Evolutionary conservation across 2,797 vertebrate species (phyloP), one percentile per base, ranked within the genome.

Genomic region (Salarias fasciatus): DNA sequence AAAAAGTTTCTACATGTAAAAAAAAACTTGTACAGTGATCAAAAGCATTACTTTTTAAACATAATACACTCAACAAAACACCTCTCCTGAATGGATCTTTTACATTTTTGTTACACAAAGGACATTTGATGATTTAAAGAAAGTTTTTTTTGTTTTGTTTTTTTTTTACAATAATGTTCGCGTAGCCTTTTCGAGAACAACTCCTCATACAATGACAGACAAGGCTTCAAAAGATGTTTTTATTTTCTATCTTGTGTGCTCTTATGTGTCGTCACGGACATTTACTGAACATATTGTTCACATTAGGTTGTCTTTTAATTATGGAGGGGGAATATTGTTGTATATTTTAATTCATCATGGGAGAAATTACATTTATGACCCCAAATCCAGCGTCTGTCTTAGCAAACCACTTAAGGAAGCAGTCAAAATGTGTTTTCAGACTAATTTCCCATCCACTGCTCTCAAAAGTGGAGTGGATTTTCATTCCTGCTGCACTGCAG

Each of bases 241-340:
- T 54, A 66, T 14, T 82, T 71, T 79, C 71, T 79, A 5, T 18
- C 58, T 69, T 73, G 53, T 83, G 77, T 79, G 63, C 54, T 84
- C 65, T 72, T 61, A 51, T 60, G 62, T 69, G 78, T 83, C 64
- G 82, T 80, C 78, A 74, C 52, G 69, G 84, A 87, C 83, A 72
- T 87, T 86, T 91, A 90, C 80, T 83, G 90, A 91, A 82, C 88
- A 89, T 88, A 88, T 91, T 92, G 89, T 91, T 91, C 86, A 69
- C 69, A 81, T 87, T 83, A 82, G 61, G 61, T 83, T 79, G 74
- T 77, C 79, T 77, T 84, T 78, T 81, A 78, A 85, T 84, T 86
- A 71, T 76, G 36, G 52, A 36, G 8, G 50, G 46, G 58, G 48
- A 48, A 60, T 86, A 72, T 74, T 84, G 58, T 74, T 85, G 79